phyloP scores from a whole-genome alignment of 2,888 invertebrate genomes.

The Callyntrura sp. region DNA sequence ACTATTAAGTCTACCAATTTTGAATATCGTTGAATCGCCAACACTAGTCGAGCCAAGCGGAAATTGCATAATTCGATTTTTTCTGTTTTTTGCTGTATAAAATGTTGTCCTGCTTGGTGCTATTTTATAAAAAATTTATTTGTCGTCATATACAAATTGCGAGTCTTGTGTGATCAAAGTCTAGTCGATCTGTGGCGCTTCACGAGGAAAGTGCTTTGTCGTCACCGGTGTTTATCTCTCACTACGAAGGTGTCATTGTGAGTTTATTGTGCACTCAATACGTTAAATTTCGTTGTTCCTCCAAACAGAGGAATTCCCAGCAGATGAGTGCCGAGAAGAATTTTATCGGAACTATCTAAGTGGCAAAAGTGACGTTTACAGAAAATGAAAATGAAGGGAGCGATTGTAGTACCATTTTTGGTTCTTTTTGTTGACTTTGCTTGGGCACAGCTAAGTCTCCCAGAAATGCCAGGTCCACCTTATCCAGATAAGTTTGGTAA shows the following conservation, averaged over 20 bases:
- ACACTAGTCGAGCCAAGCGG: conserved; percentile 6
- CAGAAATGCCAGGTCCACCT: conserved; percentile 73
- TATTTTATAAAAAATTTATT: conserved; percentile 15
- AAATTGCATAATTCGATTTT: conserved; percentile 68
- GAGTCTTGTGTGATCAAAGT: conserved; percentile 13
- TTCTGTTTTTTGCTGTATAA: neutral
- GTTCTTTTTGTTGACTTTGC: conserved; percentile 33
- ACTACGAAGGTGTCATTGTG: too few species aligned
- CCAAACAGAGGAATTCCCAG: neutral
- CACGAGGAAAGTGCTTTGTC: conserved; percentile 62
- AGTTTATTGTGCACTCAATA: too few species aligned
- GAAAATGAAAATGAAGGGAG: conserved; percentile 8
- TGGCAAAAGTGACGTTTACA: neutral
- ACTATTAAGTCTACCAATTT: conserved; percentile 66
- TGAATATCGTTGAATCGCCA: conserved; percentile 22
- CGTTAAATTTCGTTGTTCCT: conserved; percentile 9
- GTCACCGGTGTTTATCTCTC: neutral
- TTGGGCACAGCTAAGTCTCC: conserved; percentile 62
- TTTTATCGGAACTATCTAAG: neutral
- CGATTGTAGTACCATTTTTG: conserved; percentile 5
- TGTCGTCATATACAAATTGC: conserved; percentile 65
- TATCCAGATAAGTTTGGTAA: conserved; percentile 67
- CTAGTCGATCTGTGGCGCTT: conserved; percentile 67
- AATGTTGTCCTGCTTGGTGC: conserved; percentile 28
- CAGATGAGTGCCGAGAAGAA: neutral